Evolutionary conservation across 1,140 invertebrate species (phyloP).

Genomic region (Helicoverpa armigera): DNA sequence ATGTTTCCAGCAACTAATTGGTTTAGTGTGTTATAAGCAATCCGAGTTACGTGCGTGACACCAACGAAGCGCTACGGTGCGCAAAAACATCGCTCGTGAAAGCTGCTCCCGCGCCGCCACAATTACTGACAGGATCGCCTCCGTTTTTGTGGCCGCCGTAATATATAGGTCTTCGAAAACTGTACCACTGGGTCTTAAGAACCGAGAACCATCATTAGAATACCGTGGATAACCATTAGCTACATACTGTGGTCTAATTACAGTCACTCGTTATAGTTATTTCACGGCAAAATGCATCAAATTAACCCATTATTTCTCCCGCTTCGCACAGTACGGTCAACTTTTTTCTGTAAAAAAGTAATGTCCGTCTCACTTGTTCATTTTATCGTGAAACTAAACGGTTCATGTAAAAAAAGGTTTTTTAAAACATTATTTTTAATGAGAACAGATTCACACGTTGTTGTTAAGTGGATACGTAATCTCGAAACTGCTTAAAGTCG

Average conservation of each 20-base stretch:
- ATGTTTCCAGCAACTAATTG: slow-evolving; percentile 19
- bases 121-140: slow-evolving; percentile 37
- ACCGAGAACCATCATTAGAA: slow-evolving; percentile 56
- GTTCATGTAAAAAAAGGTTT: not conserved
- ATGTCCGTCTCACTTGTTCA: slow-evolving; percentile 31
- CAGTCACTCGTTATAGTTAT: slow-evolving; percentile 41
- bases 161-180: slow-evolving; percentile 47
- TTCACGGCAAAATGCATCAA: slow-evolving; percentile 59
- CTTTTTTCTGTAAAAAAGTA: slow-evolving; percentile 53
- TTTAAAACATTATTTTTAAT: slow-evolving; percentile 29
- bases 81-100: slow-evolving; percentile 23
- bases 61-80: slow-evolving; percentile 20
- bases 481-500: not conserved
- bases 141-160: slow-evolving; percentile 36
- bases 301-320: slow-evolving; percentile 58
- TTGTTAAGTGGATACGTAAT: slow-evolving; percentile 21
- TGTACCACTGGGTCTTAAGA: slow-evolving; percentile 30
- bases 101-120: slow-evolving; percentile 7
- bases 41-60: slow-evolving; percentile 35
- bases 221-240: slow-evolving; percentile 52
- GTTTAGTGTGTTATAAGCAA: slow-evolving; percentile 37
- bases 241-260: slow-evolving; percentile 52
- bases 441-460: slow-evolving; percentile 20
- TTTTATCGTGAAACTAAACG: slow-evolving; percentile 40
- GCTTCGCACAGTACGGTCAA: slow-evolving; percentile 35